phyloP scores from a whole-genome alignment of 2,113 vertebrate species.

The Paratilapia polleni region DNA sequence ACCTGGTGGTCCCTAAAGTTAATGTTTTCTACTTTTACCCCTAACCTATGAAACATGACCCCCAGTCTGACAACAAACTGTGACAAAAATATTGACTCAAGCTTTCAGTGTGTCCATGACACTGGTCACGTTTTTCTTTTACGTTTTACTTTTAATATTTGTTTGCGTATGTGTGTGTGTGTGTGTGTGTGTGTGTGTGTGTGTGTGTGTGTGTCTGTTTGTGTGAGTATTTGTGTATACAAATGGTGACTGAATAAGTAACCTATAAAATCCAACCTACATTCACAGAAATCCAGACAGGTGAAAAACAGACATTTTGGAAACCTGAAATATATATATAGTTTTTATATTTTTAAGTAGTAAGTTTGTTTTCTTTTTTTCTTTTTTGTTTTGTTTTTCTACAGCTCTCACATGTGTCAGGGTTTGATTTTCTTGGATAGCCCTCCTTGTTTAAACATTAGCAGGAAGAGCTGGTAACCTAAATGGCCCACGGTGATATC shows the following conservation, averaged over 20 bases:
- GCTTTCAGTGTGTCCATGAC: conserved; percentile 5
- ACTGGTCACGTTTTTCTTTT: conserved; percentile 35
- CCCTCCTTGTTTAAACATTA: neutral
- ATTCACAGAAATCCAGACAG: neutral
- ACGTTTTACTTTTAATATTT: conserved; percentile 11
- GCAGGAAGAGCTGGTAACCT: neutral
- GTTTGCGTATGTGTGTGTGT: neutral
- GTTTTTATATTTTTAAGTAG: neutral
- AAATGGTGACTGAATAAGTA: conserved; percentile 33
- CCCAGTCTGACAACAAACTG: conserved; percentile 27
- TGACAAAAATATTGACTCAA: conserved; percentile 71
- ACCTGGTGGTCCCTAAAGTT: conserved; percentile 4
- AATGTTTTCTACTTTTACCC: conserved; percentile 40
- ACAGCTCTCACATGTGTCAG: no score
- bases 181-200: neutral
- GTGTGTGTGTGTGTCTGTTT: no score
- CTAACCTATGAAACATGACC: conserved; percentile 34
- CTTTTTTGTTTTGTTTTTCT: no score
- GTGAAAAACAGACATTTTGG: neutral
- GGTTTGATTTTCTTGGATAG: neutral
- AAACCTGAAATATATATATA: neutral
- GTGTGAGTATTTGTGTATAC: neutral
- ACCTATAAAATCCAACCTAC: neutral
- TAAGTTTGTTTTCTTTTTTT: neutral
- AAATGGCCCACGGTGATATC: neutral